Percentiles rank a stretch among this genome's conserved stretches.
These are phyloP conservation scores for Thalassarche chlororhynchos DNA, from an alignment of 2,113 vertebrate species.

Conservation along the genomic window DNA sequence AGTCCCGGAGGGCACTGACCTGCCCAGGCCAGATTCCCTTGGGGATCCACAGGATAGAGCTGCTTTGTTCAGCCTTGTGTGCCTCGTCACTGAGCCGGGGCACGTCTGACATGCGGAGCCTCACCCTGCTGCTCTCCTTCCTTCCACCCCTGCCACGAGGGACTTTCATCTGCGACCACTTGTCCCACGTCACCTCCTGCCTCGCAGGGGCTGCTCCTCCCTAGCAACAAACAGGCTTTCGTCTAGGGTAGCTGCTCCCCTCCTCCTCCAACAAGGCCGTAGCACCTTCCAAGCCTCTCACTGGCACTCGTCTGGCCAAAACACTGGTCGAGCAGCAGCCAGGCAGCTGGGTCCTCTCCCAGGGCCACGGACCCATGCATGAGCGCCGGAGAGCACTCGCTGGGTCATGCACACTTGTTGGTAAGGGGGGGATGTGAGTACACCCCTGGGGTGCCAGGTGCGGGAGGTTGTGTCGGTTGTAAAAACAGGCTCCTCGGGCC, in stretches of 20 bases:
- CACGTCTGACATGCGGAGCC: accelerated
- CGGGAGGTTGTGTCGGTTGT: not conserved
- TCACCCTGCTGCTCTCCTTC: not conserved
- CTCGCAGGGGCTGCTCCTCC: not conserved
- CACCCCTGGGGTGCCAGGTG: accelerated
- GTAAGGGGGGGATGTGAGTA: not conserved
- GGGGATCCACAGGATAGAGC: not conserved
- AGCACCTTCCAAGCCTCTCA: not conserved
- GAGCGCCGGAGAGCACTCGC: accelerated
- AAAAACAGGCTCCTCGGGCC: not conserved
- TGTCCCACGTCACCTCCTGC: accelerated
- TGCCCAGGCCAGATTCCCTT: not conserved
- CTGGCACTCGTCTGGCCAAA: not conserved
- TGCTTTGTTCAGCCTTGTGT: not conserved
- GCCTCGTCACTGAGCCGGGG: not conserved
- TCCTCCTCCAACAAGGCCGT: not conserved
- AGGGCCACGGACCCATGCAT: accelerated
- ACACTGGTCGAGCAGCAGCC: accelerated
- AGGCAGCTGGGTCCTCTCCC: not conserved
- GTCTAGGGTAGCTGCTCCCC: not conserved
- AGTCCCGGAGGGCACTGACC: not conserved
- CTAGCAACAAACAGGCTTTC: not conserved
- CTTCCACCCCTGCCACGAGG: not conserved
- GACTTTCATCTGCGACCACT: not conserved
- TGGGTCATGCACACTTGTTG: accelerated